Percentiles rank a stretch among this genome's conserved stretches.
Evolutionary conservation across 2,797 vertebrate genomes (phyloP).

Genomic region (Poeciliopsis paucimaculata): DNA sequence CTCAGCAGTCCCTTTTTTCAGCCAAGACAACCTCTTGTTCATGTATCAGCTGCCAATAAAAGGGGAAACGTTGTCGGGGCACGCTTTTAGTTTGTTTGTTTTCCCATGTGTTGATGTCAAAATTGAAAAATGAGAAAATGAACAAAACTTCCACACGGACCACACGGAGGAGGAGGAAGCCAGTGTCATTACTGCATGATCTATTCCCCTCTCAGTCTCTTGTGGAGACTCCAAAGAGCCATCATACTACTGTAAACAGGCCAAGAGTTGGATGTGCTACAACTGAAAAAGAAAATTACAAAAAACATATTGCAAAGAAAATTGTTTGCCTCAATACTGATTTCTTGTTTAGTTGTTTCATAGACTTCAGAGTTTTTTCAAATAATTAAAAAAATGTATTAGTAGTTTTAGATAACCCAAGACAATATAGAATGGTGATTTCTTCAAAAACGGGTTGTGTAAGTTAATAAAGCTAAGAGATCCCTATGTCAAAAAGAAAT

Average conservation of each 20-base stretch:
- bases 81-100: constrained; percentile 60
- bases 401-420: neutral
- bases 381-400: neutral
- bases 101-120: constrained; percentile 35
- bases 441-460: neutral
- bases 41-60: constrained; percentile 77
- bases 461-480: too few species aligned
- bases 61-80: constrained; percentile 58
- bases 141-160: constrained; percentile 36
- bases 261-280: neutral
- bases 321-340: neutral
- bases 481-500: neutral
- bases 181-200: constrained; percentile 2
- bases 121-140: constrained; percentile 59
- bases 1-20: constrained; percentile 70
- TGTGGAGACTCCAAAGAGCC: neutral
- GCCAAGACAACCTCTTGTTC: constrained; percentile 71
- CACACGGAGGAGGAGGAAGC: constrained; percentile 12
- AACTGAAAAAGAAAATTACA: neutral
- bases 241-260: neutral
- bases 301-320: neutral
- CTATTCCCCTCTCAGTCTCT: constrained; percentile 10
- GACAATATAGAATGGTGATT: neutral
- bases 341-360: neutral
- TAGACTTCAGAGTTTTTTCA: neutral